Evolutionary conservation across 2,888 invertebrate genomes (phyloP), one percentile per base, ranked within the genome.

Genomic region (Hermaeophaga mercurialis): DNA sequence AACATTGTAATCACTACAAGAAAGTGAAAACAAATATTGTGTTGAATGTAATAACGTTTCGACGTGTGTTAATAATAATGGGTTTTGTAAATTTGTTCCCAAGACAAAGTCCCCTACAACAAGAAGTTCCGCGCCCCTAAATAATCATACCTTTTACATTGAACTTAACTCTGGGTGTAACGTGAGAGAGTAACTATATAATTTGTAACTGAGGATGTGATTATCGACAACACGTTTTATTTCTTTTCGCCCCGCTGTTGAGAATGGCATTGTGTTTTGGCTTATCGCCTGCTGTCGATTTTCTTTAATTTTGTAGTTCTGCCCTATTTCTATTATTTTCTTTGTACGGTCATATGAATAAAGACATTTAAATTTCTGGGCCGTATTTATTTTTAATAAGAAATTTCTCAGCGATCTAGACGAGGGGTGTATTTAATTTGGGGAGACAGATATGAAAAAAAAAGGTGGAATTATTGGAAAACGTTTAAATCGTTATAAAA

Each of bases 51-150:
- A n/a, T n/a, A n/a, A n/a, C n/a, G n/a, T n/a, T n/a, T 28, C 28
- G 64, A 64, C 61, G 64, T 63, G 63, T 63, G 63, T 63, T 56
- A 56, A 56, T 61, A 61, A 63, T 63, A 57, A 59, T 49, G 34
- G 53, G 58, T 56, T 59, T 57, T 59, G 43, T 50, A 56, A 43
- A 45, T 52, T 15, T 39, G 61, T 64, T 64, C 61, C 64, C 64
- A 61, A 64, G 61, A 58, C 57, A 56, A 55, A 58, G 54, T 56
- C 52, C 54, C 54, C 50, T 39, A 59, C 54, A 61, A 58, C n/a
- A 64, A 66, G 61, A 62, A 65, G 61, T 70, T 68, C 70, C 72
- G 73, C 75, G 72, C 74, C 74, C 75, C 72, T 66, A 73, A 73
- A 73, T 58, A 68, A 62, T 57, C 61, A 61, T 62, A 55, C 61